Evolutionary conservation across 2,797 vertebrate species (phyloP), one percentile per base, ranked within the genome.

Genomic region (Cyclura pinguis): DNA sequence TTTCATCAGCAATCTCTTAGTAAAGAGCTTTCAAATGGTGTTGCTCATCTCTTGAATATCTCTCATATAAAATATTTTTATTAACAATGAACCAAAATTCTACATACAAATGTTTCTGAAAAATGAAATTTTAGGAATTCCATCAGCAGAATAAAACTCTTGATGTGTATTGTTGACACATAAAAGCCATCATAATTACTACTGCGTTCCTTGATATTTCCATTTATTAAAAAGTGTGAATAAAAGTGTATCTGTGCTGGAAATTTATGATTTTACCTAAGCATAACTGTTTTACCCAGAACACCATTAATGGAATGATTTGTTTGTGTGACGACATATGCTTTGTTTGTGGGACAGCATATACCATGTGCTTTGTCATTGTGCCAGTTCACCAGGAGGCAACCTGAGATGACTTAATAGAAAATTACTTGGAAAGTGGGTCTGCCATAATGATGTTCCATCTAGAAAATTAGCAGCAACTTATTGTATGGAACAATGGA

Each of bases 1-100:
- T 97, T 97, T 96, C 96, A 95, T 97, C 96, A 97, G 94, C 95
- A 93, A 87, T 94, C 89, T 55, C 52, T n/a, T 85, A 42, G 59
- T 14, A 59, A 64, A 0, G 72, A 80, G 12, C 20, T 35, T 80
- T 62, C 32, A 50, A 84, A 81, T 78, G n/a, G 78, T 0, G 0
- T 87, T 0, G 7, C 52, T 83, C 55, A 90, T 77, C 32, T 87
- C 10, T 80, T 69, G 59, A 10, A 90, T 87, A 12, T 76, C 69
- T 89, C n/a, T 83, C 32, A 87, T 57, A 77, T 7, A 35, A 50
- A 73, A 52, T 20, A 59, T 77, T 35, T 76, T 84, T 42, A 86
- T 86, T 76, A 86, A 38, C 42, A 64, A 27, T 18, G 20, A 77
- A 62, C n/a, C 52, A 50, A 86, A 64, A 4, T 9, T 72, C 42